Percentiles rank a stretch among this genome's conserved stretches.
Conservation (phyloP, 2,113 vertebrate genomes). For the Ifrita kowaldi region DNA sequence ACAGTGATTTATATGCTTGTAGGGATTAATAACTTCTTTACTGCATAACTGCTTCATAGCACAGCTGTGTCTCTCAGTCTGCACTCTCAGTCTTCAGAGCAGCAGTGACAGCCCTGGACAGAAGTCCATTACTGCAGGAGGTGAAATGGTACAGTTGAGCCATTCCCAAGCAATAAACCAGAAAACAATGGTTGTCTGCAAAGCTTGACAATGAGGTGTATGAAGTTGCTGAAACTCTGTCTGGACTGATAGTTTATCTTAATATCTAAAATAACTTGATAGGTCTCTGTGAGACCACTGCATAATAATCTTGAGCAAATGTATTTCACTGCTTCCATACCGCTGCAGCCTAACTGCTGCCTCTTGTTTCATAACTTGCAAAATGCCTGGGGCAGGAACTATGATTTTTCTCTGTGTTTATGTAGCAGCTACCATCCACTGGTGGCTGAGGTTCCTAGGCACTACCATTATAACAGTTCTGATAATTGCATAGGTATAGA, state of each 20-base stretch:
- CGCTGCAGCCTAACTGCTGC: not conserved
- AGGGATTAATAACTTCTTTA: conserved; percentile 53
- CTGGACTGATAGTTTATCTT: conserved; percentile 2
- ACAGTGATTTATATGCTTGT: conserved; percentile 35
- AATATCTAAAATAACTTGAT: not conserved
- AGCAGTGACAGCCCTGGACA: not conserved
- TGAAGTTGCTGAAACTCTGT: not conserved
- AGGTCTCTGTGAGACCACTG: not conserved
- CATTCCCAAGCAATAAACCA: not conserved
- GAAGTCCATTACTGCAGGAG: not conserved
- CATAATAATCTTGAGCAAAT: conserved; percentile 3
- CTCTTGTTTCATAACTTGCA: conserved; percentile 14
- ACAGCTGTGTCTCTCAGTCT: conserved; percentile 11
- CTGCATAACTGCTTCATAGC: conserved; percentile 1
- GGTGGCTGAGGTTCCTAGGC: not conserved
- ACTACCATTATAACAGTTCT: not conserved
- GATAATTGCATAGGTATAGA: not conserved
- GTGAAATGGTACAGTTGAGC: not conserved
- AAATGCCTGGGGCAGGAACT: not conserved
- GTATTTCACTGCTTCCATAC: conserved; percentile 7
- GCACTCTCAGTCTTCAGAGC: not conserved
- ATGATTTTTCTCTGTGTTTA: conserved; percentile 18
- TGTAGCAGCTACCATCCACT: not conserved
- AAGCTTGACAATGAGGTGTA: not conserved
- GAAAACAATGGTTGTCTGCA: not conserved